Percentiles rank a stretch among this genome's conserved stretches.
Evolutionary conservation across 2,797 vertebrate genomes (phyloP).

Genomic region (Melanogrammus aeglefinus): DNA sequence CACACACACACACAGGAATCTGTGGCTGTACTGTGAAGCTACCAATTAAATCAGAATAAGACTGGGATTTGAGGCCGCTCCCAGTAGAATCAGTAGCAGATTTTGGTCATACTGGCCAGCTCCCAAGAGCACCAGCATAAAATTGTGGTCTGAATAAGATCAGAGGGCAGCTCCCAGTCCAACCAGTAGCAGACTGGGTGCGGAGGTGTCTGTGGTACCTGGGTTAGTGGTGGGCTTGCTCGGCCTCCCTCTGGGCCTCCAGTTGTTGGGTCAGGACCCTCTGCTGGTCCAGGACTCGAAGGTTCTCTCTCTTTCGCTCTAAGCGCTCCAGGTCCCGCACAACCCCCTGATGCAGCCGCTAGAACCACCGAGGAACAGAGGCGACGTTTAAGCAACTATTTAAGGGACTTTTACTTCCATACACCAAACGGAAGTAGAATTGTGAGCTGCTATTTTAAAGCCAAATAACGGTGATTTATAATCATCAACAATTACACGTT

Average conservation of each 20-base stretch:
- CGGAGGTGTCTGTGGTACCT: background rate
- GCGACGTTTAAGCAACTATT: background rate
- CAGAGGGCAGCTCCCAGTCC: background rate
- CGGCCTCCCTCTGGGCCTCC: slow-evolving; percentile 66
- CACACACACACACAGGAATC: no score
- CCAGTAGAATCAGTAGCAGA: background rate
- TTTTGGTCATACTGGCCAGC: no score
- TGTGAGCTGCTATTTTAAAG: no score
- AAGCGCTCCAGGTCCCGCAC: slow-evolving; percentile 83
- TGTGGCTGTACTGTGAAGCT: no score
- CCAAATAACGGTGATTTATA: background rate
- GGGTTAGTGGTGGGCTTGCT: background rate
- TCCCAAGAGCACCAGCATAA: background rate
- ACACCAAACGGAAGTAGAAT: background rate
- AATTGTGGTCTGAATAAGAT: background rate
- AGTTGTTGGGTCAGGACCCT: slow-evolving; percentile 79
- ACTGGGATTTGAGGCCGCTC: background rate
- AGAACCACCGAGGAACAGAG: slow-evolving; percentile 14
- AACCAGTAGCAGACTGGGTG: background rate
- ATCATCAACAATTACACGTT: background rate
- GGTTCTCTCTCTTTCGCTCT: slow-evolving; percentile 82
- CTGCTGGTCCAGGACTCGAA: slow-evolving; percentile 84
- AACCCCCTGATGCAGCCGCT: slow-evolving; percentile 87
- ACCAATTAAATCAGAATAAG: no score
- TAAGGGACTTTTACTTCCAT: background rate